Conservation (phyloP, 1,140 invertebrate species). For the Psix sp. region DNA sequence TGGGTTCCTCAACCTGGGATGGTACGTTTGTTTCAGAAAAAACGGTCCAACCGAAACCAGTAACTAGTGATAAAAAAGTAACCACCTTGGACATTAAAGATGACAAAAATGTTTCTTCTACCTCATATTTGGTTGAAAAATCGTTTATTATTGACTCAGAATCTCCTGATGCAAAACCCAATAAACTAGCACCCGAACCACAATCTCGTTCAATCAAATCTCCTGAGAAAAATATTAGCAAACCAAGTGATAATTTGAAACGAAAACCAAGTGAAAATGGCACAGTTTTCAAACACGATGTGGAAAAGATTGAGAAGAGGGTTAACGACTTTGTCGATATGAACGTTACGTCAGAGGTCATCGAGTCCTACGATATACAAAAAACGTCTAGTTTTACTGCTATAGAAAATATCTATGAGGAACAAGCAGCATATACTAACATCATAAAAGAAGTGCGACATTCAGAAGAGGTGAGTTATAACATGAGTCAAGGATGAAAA, state of each 20-base stretch:
- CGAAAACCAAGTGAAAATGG: constrained; percentile 7
- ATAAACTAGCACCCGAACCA: background rate
- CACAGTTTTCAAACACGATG: constrained; percentile 1
- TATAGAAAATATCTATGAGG: constrained; percentile 62
- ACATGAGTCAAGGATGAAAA: constrained; percentile 32
- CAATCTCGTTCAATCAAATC: background rate
- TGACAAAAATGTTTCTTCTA: constrained; percentile 13
- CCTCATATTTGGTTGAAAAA: constrained; percentile 30
- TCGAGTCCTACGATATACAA: constrained; percentile 67
- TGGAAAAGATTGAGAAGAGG: constrained; percentile 25
- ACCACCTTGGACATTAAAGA: background rate
- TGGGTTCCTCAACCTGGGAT: constrained; percentile 64
- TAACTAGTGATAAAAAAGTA: constrained; percentile 2
- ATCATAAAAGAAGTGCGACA: constrained; percentile 63
- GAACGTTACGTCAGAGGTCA: constrained; percentile 59
- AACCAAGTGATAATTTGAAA: background rate
- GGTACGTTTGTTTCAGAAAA: constrained; percentile 48
- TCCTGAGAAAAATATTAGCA: background rate
- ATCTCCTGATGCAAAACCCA: background rate
- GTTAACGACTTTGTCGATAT: constrained; percentile 54
- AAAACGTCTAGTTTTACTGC: constrained; percentile 67
- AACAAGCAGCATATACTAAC: constrained; percentile 62
- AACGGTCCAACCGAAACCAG: constrained; percentile 4
- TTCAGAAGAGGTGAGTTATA: constrained; percentile 64
- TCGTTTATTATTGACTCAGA: constrained; percentile 20